Evolutionary conservation across 2,888 invertebrate species (phyloP), one percentile per base, ranked within the genome.

Genomic region (Brenthis daphne): DNA sequence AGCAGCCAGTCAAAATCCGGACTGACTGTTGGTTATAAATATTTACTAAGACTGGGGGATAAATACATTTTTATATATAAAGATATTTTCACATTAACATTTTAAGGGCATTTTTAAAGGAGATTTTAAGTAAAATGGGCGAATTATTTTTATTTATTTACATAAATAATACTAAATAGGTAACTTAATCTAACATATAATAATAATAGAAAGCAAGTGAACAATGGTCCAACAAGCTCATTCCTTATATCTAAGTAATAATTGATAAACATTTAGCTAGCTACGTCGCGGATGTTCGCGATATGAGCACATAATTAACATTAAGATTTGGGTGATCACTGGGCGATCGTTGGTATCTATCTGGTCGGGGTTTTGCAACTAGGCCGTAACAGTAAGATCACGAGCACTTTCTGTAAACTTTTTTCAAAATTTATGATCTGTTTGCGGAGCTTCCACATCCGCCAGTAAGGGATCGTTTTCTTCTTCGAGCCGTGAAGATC

Each of bases 401-500:
- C 69, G 37, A 43, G 8, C 37, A 43, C 64, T 56, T 61, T 73
- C 71, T 70, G 72, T 73, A 73, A 70, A 71, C 72, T 58, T 64
- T 3, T 64, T 43, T 77, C 87, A 92, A 84, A 91, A 91, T 76
- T 91, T 92, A 77, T 91, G 87, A 75, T 92, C 92, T 69, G 80
- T 73, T 70, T 79, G 82, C 48, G 83, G 72, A 64, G 82, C 77
- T 66, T 88, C 88, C 48, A 82, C 83, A 71, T 94, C 94, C 73
- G 90, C 93, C 65, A 96, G 82, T 57, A 95, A 80, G 0, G 95
- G 95, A 81, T 95, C 95, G 64, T 94, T 94, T 76, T 96, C 96
- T 66, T 92, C 93, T 75, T 87, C 90, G 72, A 81, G 85, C 74
- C 85, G 89, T 75, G 89, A 94, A 75, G 89, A 89, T 53, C 85